Evolutionary conservation across 2,888 invertebrate genomes (phyloP), one percentile per base, ranked within the genome.

Genomic region (Nymphalis urticae): DNA sequence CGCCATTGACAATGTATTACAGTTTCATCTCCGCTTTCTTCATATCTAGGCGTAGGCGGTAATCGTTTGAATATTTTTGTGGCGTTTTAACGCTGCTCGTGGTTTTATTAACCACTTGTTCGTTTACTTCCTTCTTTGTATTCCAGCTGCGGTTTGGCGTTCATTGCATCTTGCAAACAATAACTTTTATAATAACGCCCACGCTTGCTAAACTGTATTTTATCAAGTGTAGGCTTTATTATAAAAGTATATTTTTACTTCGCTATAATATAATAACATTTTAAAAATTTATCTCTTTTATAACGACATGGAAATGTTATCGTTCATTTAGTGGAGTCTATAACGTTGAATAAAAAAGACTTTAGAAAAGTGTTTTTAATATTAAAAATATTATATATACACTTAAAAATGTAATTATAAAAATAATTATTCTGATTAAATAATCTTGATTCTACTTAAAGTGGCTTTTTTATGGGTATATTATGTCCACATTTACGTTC

Each of bases 401-500:
- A 13, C 13, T 4, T 42, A 42, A 42, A 42, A 13, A 42, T 42
- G 8, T 56, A 16, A 27, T 17, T 5, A 16, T 27, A 27, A 54
- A 27, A 27, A 4, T 54, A 24, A 56, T 56, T 17, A 17, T 27
- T 56, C 27, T 32, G n/a, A 24, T 32, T 16, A 47, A 9, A 48
- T 42, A 21, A 42, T 42, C 10, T 51, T 47, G 48, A 64, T 64
- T 58, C 58, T 64, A 64, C 19, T 66, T 66, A 74, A 68, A 63
- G 65, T 72, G 71, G 75, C 36, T 72, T 73, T 70, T 77, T 67
- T 68, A 68, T 59, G 60, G 69, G 72, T 36, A 42, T 58, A 58
- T 73, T 73, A 73, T 71, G 73, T 76, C 73, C 71, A 77, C 74
- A 76, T 75, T 76, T 70, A 79, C 82, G 74, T 80, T 76, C 74